Base-by-base conservation (phyloP, 2,797 vertebrate species). In the Catostomus latipinnis region DNA sequence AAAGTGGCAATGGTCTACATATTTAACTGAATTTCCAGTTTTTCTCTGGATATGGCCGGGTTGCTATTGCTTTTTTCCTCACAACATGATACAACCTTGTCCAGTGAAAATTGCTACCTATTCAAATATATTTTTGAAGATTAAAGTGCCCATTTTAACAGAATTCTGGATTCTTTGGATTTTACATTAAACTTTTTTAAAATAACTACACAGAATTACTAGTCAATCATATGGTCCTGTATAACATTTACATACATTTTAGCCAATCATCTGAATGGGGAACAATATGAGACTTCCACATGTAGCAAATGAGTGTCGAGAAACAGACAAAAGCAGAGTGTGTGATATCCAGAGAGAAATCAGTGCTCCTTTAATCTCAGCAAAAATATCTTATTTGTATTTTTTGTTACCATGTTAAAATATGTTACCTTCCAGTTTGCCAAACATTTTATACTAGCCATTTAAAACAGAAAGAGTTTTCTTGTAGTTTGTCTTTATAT, bases 251-350 rank as follows among this genome's bases (percentile, higher is more conserved):
- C 34, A 34, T 53, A 74, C 16, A 34, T 34, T 52, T 63, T 53
- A 16, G 14, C 6, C 18, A 74, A 22, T 62, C 49, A 63, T 6
- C 46, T 8, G 18, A 74, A 74, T 74, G 58, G 18, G 58, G n/a
- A 63, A 14, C 8, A 74, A n/a, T 74, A n/a, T 62, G 52, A 22
- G 34, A 14, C 49, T 49, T 46, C n/a, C 43, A 71, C 57, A 58
- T 7, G 70, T 58, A 58, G n/a, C 11, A 73, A 63, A 57, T 49
- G 22, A 49, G 12, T 63, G 4, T 10, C 6, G 48, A 74, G 58
- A 63, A 74, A 22, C 72, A 74, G 49, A 74, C 18, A 74, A 14
- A 72, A 63, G 58, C 60, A 53, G 49, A 63, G 49, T 12, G 52
- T 63, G 43, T 71, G 18, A 63, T 45, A 34, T 63, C 60, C 72